A percentile compares a stretch with the other conserved stretches of the same genome.
These are phyloP conservation scores for Drosophila mimica DNA, from an alignment of 2,888 invertebrate species.

Conservation along the genomic window DNA sequence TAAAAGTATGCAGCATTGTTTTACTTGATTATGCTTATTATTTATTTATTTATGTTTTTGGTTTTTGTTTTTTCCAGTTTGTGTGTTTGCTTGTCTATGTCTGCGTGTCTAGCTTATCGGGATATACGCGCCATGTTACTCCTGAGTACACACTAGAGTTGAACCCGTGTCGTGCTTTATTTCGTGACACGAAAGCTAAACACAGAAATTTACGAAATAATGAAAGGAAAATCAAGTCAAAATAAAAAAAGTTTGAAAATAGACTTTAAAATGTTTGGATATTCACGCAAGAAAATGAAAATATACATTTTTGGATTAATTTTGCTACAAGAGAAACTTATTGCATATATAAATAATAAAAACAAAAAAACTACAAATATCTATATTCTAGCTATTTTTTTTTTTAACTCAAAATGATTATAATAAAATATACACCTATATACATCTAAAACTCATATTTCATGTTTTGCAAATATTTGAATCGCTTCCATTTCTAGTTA, in stretches of 20 bases:
- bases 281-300: background rate
- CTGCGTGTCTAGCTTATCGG: slow-evolving; percentile 23
- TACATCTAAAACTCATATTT: background rate
- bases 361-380: background rate
- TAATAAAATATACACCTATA: background rate
- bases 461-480: background rate
- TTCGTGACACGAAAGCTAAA: background rate
- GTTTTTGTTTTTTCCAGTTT: background rate
- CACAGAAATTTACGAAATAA: background rate
- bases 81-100: background rate
- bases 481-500: background rate
- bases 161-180: background rate
- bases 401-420: background rate
- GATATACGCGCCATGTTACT: slow-evolving; percentile 35
- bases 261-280: background rate
- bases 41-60: slow-evolving; percentile 3
- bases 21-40: slow-evolving; percentile 11
- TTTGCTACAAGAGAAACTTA: background rate
- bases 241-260: background rate
- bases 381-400: background rate
- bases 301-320: background rate
- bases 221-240: background rate
- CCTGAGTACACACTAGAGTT: slow-evolving; percentile 18
- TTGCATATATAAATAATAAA: background rate
- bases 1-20: slow-evolving; percentile 37